Base-by-base conservation (phyloP, 2,797 vertebrate species). In the Todus mexicanus region DNA sequence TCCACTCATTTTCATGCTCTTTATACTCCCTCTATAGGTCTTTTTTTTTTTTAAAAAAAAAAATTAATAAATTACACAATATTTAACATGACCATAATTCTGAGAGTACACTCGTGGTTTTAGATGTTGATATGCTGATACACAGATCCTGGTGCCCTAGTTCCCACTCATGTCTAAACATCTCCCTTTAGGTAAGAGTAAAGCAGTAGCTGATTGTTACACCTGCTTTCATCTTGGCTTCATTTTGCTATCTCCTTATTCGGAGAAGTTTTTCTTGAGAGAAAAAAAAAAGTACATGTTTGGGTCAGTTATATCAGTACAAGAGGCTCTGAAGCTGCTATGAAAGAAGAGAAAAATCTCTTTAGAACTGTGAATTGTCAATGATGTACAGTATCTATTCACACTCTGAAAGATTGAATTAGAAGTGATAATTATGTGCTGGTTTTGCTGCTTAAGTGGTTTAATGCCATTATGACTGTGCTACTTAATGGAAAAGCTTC, bases 391-490 rank as follows among this genome's bases (percentile, higher is more conserved):
- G 77, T 70, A 91, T 84, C 82, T 75, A 89, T 81, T 94, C 38
- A 45, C 60, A 84, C 4, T 15, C 51, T 64, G 51, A 81, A 88
- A 93, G 64, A 86, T 50, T 93, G 87, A 93, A 96, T 95, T 96
- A 66, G 85, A 95, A 94, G 85, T 76, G 87, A 94, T 92, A 92
- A 94, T 96, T 87, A 93, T 82, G 71, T 84, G 84, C 93, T 94
- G 64, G 0, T 95, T 95, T 95, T 96, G 89, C 91, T 95, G 93
- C 80, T 91, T 89, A 93, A 91, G 77, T 94, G 84, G 53, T 87
- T 93, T 93, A 93, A 94, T 95, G 79, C 53, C 92, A 88, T 95
- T 95, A 93, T 86, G 85, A 69, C 45, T 94, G 40, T 84, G 70
- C 80, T 91, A 43, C 80, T 95, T 94, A 94, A 91, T 95, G 71